Conservation (phyloP, 64 coral and sea anemone genomes). For the Trachythela sp. region DNA sequence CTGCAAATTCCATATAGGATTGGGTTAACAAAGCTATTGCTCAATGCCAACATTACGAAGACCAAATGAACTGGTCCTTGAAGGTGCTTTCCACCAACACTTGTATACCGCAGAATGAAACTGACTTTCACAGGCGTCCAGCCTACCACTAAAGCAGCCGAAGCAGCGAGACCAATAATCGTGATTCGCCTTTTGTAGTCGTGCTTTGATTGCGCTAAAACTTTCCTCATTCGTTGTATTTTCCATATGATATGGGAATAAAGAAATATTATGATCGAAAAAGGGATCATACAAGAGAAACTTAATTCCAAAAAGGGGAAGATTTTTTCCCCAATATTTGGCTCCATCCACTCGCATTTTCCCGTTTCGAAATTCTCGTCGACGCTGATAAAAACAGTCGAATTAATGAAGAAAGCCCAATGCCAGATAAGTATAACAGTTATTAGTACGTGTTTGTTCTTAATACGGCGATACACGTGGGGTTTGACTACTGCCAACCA, state of each 20-base stretch:
- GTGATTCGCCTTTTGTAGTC: background rate
- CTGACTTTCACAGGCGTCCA: background rate
- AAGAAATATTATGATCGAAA: background rate
- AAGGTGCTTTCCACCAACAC: background rate
- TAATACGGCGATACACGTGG: background rate
- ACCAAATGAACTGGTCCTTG: background rate
- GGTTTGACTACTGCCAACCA: slow-evolving; percentile 4
- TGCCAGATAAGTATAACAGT: background rate
- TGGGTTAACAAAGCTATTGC: background rate
- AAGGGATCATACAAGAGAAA: background rate
- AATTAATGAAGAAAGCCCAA: background rate
- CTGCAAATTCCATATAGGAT: background rate
- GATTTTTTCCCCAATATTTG: background rate
- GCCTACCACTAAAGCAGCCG: background rate
- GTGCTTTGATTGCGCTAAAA: no score
- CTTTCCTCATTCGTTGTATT: no score
- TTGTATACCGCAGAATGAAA: slow-evolving; percentile 7
- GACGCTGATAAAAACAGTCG: background rate
- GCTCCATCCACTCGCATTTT: background rate
- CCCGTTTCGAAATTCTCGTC: background rate
- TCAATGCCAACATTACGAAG: background rate
- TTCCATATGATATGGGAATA: background rate
- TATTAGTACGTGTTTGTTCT: background rate
- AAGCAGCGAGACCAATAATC: background rate
- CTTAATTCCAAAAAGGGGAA: background rate